Percentiles rank a stretch among this genome's conserved stretches.
phyloP scores from a whole-genome alignment of 2,888 invertebrate genomes.

The Cristatella mucedo region DNA sequence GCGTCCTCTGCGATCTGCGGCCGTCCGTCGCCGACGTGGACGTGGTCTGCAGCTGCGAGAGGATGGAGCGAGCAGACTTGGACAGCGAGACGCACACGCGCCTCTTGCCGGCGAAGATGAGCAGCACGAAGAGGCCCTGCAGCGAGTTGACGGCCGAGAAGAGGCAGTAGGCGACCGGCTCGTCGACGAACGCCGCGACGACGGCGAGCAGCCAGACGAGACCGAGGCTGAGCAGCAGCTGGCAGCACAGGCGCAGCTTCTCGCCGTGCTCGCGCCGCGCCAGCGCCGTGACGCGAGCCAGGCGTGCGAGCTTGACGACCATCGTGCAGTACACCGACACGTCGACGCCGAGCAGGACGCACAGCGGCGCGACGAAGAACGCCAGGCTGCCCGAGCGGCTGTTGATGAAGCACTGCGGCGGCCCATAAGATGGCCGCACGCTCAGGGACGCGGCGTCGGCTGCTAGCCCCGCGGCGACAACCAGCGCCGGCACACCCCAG shows the following conservation, averaged over 20 bases:
- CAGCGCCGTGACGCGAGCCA: slow-evolving; percentile 2
- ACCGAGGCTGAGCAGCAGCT: slow-evolving; percentile 24
- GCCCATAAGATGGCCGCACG: slow-evolving; percentile 7
- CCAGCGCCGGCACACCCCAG: slow-evolving; percentile 11
- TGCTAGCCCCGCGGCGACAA: slow-evolving; percentile 3
- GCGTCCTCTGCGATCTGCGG: too few relatives aligned
- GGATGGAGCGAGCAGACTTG: too few relatives aligned
- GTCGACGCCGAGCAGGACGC: slow-evolving; percentile 2
- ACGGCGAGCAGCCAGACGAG: slow-evolving; percentile 41
- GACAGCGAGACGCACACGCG: too few relatives aligned
- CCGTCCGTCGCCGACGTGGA: too few relatives aligned
- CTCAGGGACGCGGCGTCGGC: too few relatives aligned
- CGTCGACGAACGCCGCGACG: slow-evolving; percentile 30
- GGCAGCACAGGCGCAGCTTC: background rate
- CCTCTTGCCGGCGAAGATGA: too few relatives aligned
- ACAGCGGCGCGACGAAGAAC: slow-evolving; percentile 12
- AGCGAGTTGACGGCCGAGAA: too few relatives aligned
- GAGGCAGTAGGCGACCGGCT: too few relatives aligned
- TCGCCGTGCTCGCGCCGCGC: background rate
- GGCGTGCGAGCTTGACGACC: background rate
- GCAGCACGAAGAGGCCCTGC: too few relatives aligned
- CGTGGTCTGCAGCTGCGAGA: too few relatives aligned
- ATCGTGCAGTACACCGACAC: slow-evolving; percentile 3
- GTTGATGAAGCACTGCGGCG: slow-evolving; percentile 9
- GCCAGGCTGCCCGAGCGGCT: slow-evolving; percentile 7